These are phyloP conservation scores for Platanista minor DNA, from an alignment of 2,113 vertebrate species.

Conservation along the genomic window DNA sequence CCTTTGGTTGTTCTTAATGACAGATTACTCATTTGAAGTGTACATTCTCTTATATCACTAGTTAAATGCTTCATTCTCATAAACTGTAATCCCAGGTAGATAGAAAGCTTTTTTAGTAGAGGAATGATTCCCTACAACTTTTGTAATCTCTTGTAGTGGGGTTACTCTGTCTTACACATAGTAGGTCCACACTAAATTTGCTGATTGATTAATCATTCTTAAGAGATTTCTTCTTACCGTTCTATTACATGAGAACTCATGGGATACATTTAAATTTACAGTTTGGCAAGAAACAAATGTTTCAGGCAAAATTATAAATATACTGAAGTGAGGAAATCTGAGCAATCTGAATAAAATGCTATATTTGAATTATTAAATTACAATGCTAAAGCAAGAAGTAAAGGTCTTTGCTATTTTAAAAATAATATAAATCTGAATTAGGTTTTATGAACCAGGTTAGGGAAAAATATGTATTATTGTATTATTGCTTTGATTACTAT, in stretches of 20 bases:
- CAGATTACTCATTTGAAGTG: not conserved
- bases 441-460: not conserved
- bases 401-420: not conserved
- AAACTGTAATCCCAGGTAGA: not conserved
- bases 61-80: conserved; percentile 5
- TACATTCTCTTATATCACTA: not conserved
- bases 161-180: not conserved
- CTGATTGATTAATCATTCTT: not conserved
- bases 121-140: not conserved
- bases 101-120: not conserved
- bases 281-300: not conserved
- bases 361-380: not conserved
- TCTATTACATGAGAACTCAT: not conserved
- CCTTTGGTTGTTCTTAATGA: not conserved
- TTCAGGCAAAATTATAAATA: conserved; percentile 31
- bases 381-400: not conserved
- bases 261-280: not conserved
- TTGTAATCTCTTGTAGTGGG: not conserved
- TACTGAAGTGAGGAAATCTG: not conserved
- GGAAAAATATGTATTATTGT: not conserved
- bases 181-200: not conserved
- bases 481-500: not conserved
- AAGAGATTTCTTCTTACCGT: not conserved
- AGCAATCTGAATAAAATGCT: not conserved
- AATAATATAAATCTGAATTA: not conserved